Evolutionary conservation across 2,797 vertebrate genomes (phyloP).

Genomic region (Phrynocephalus vlangalii): DNA sequence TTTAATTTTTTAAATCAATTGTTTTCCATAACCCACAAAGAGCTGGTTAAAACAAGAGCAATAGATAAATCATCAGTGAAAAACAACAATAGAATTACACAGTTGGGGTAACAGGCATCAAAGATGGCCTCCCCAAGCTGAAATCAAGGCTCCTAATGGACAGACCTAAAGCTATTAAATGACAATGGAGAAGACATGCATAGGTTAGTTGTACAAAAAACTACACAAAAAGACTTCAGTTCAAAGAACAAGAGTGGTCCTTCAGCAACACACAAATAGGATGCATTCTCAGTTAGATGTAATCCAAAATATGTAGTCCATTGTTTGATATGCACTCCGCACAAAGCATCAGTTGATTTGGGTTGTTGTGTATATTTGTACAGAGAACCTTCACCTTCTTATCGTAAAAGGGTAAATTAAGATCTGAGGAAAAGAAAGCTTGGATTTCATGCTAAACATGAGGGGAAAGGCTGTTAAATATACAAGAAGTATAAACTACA

Average conservation of each 20-base stretch:
- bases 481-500: neutral
- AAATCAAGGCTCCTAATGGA: neutral
- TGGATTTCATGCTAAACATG: neutral
- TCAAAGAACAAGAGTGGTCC: neutral
- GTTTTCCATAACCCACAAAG: too few species aligned
- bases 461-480: neutral
- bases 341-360: neutral
- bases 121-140: neutral
- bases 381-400: neutral
- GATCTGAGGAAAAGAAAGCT: neutral
- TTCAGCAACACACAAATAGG: neutral
- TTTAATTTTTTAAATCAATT: neutral
- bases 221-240: neutral
- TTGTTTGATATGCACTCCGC: slow-evolving; percentile 8
- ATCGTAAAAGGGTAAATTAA: neutral
- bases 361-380: neutral
- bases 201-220: neutral
- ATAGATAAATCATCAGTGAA: neutral
- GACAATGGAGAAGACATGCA: neutral
- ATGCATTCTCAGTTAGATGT: neutral
- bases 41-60: neutral
- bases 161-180: neutral
- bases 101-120: neutral
- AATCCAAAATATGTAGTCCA: neutral
- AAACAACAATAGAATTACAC: neutral